Evolutionary conservation across 2,113 vertebrate genomes (phyloP), one percentile per base, ranked within the genome.

Genomic region (Microtus ochrogaster): DNA sequence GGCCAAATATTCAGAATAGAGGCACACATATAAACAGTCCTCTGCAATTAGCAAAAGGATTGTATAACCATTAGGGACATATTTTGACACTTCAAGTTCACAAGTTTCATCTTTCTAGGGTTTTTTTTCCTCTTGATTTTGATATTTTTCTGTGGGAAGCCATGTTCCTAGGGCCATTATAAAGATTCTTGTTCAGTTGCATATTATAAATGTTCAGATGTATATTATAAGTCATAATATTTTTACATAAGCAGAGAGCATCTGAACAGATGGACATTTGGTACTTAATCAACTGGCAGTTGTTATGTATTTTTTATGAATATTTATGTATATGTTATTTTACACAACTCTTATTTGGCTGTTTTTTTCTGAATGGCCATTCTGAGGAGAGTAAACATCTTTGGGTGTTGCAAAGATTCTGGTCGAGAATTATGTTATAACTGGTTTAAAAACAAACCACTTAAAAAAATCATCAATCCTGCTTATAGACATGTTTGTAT

Each of bases 41-140:
- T 65, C 41, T n/a, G 22, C 89, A 90, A 22, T 78, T 39, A 41
- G 65, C n/a, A 73, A 89, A 83, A 28, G 0, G 58, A 66, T 88
- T 87, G 52, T 2, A 66, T 66, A 83, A 86, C 3, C 70, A 87
- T 52, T 30, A 89, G 0, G 4, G 30, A 39, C 16, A 73, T 12
- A 44, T 96, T 96, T 97, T 70, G 44, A 58, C 49, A 89, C 76
- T 44, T 77, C 44, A 30, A 28, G 13, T 55, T 63, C 21, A 94
- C 9, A 61, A n/a, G n/a, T 91, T 30, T 95, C 19, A 66, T 95
- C 17, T 92, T 85, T 89, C 22, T 70, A 36, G 79, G 11, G 5
- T 49, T 92, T 94, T 91, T 91, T n/a, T 61, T 24, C 3, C n/a
- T 47, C 28, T 76, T 63, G 2, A 63, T 76, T 61, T 36, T 70